These are phyloP conservation scores for Lasius fuliginosus DNA, from an alignment of 2,888 invertebrate species.

Conservation along the genomic window DNA sequence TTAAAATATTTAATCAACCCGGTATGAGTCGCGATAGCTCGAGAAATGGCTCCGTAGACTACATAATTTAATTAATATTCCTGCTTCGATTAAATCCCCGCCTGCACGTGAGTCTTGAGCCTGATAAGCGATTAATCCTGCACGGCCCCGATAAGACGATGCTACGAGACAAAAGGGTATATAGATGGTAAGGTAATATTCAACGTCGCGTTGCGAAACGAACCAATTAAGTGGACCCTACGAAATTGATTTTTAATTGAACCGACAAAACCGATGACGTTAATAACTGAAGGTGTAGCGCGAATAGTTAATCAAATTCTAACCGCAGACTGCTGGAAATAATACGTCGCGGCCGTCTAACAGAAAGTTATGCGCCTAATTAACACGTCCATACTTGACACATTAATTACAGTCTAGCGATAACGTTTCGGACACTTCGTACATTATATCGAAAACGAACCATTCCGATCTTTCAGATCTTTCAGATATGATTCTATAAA, in stretches of 20 bases:
- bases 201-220: slow-evolving; percentile 68
- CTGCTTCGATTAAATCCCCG: slow-evolving; percentile 71
- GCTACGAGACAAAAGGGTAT: slow-evolving; percentile 74
- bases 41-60: slow-evolving; percentile 59
- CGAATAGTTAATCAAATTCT: slow-evolving; percentile 67
- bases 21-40: slow-evolving; percentile 1
- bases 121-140: slow-evolving; percentile 77
- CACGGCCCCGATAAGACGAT: slow-evolving; percentile 74
- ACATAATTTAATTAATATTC: slow-evolving; percentile 76
- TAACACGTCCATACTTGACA: slow-evolving; percentile 32
- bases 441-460: background rate
- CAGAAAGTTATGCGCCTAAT: slow-evolving; percentile 38
- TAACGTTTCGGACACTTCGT: background rate
- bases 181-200: slow-evolving; percentile 71
- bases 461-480: background rate
- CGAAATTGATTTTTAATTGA: slow-evolving; percentile 80
- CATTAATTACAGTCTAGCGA: slow-evolving; percentile 38
- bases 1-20: slow-evolving; percentile 33
- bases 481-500: background rate
- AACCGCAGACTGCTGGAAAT: slow-evolving; percentile 51
- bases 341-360: slow-evolving; percentile 34
- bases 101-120: slow-evolving; percentile 73
- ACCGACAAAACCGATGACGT: slow-evolving; percentile 73
- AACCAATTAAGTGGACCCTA: slow-evolving; percentile 77
- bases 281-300: slow-evolving; percentile 63